Evolutionary conservation across 2,888 invertebrate species (phyloP), one percentile per base, ranked within the genome.

Genomic region (Luffia ferchaultella): DNA sequence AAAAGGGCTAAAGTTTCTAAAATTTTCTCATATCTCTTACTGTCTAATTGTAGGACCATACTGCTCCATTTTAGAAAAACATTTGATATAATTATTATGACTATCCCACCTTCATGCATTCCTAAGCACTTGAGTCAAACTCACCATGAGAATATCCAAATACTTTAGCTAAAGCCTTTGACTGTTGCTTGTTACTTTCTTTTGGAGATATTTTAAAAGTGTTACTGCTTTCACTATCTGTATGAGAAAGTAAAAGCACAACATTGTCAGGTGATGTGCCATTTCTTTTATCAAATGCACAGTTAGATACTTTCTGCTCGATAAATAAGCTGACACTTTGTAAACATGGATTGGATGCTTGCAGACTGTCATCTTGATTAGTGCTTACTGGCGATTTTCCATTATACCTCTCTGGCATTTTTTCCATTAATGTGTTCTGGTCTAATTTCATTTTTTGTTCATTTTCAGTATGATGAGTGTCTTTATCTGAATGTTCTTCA

Each of bases 121-220:
- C 12, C 30, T 7, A 30, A 12, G 3, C 30, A 30, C 3, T n/a
- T 30, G 12, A 30, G 3, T 30, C 16, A 45, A 56, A 80, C 79
- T 80, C 69, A 82, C 82, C 78, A 62, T 67, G 68, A 20, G 69
- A 54, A 59, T 74, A 73, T 71, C 82, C 82, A 64, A 82, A 76
- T 43, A 76, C 57, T 62, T 70, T 70, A 45, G 71, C 64, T 57
- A 79, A 62, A 45, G 65, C 66, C 54, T 60, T 71, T 42, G 68
- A 64, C 51, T 64, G 68, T 51, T 68, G 62, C 19, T 55, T 53
- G 50, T 62, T 68, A 12, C 55, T 48, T 3, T 54, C 55, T 49
- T 51, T 50, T 40, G 51, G 52, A 12, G 52, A 20, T 16, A 49
- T 42, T 5, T 52, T 57, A 17, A 56, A 56, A 46, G 57, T 62